A percentile compares a stretch with the other conserved stretches of the same genome.
These are phyloP conservation scores for Corella eumyota DNA, from an alignment of 23 tunicate genomes.

Conservation along the genomic window DNA sequence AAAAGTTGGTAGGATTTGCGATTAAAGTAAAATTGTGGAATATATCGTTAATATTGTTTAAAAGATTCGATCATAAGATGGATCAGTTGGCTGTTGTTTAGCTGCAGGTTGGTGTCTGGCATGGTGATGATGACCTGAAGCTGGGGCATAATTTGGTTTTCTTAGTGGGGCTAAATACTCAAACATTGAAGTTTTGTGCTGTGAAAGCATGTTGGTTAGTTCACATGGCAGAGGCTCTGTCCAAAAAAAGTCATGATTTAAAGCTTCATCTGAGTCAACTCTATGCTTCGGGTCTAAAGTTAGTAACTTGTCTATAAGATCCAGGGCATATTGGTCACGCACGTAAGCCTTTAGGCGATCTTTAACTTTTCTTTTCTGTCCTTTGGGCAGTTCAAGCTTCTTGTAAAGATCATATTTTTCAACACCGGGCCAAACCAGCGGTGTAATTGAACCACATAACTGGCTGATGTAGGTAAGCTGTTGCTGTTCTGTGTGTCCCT, in stretches of 20 bases:
- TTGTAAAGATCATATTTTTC: constrained; percentile 75
- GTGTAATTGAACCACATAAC: constrained; percentile 81
- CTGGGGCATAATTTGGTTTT: constrained; percentile 28
- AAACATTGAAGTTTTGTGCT: constrained; percentile 90
- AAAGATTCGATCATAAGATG: constrained; percentile 83
- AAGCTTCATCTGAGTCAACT: constrained; percentile 90
- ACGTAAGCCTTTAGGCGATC: constrained; percentile 82
- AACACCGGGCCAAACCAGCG: constrained; percentile 88
- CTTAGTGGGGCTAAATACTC: constrained; percentile 94
- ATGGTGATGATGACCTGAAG: constrained; percentile 25
- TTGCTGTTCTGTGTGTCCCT: constrained; percentile 91
- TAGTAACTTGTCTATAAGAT: constrained; percentile 77
- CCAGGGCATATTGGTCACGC: constrained; percentile 83
- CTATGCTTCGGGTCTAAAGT: constrained; percentile 88
- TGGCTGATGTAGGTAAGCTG: constrained; percentile 83
- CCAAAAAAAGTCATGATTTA: constrained; percentile 99
- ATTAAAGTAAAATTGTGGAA: too few species aligned
- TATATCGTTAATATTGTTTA: too few species aligned
- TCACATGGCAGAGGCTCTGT: constrained; percentile 92
- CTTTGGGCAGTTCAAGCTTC: constrained; percentile 66
- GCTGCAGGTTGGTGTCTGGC: constrained; percentile 16
- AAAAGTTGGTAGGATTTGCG: too few species aligned
- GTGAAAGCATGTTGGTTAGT: constrained; percentile 56
- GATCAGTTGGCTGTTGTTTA: constrained; percentile 79
- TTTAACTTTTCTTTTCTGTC: constrained; percentile 74